Evolutionary conservation across 2,113 vertebrate species (phyloP).

Genomic region (Anhinga anhinga): DNA sequence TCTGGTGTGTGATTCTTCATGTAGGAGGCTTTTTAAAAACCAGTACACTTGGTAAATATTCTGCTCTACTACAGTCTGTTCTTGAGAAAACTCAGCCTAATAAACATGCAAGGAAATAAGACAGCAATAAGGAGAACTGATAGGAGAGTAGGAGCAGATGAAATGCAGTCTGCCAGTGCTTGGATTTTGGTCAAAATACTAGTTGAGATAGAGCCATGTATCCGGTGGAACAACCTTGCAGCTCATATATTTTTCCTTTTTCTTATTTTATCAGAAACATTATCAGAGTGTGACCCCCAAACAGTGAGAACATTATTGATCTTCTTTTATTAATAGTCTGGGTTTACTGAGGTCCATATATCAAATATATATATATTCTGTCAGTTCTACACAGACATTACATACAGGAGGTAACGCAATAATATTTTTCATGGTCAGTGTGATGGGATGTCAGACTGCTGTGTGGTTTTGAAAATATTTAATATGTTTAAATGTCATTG

Average conservation of each 20-base stretch:
- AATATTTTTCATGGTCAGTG: background rate
- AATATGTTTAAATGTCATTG: background rate
- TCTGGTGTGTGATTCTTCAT: background rate
- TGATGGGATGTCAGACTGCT: background rate
- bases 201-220: background rate
- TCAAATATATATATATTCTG: background rate
- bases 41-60: background rate
- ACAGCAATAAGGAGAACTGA: background rate
- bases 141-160: background rate
- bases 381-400: background rate
- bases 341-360: background rate
- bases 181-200: constrained; percentile 23
- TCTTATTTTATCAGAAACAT: background rate
- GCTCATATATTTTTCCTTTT: background rate
- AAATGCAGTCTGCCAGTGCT: background rate
- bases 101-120: background rate
- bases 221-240: background rate
- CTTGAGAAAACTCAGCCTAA: constrained; percentile 5
- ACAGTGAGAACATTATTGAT: background rate
- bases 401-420: background rate
- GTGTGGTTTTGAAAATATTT: background rate
- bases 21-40: background rate
- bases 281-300: background rate
- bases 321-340: background rate
- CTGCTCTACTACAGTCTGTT: background rate